A percentile compares a stretch with the other conserved stretches of the same genome.
phyloP scores from a whole-genome alignment of 2,888 invertebrate genomes.

The Artemia sinica region DNA sequence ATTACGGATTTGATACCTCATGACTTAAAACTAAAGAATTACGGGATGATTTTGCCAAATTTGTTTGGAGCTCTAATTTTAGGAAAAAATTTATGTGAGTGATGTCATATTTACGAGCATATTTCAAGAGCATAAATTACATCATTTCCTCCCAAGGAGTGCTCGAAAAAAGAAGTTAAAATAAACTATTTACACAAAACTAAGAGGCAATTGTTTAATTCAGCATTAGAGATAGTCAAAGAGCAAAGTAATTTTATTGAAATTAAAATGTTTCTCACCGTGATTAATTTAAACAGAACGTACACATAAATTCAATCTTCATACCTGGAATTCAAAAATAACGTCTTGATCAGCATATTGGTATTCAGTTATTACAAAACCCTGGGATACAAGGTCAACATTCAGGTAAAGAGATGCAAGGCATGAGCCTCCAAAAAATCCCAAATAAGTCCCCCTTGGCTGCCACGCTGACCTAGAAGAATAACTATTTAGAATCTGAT shows the following conservation, averaged over 20 bases:
- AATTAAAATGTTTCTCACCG: background rate
- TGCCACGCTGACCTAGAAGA: constrained; percentile 34
- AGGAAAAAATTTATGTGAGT: too few relatives aligned
- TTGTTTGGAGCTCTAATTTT: too few relatives aligned
- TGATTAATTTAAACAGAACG: constrained; percentile 6
- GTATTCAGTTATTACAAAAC: constrained; percentile 37
- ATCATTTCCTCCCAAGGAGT: too few relatives aligned
- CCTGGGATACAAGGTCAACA: constrained; percentile 38
- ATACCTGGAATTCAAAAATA: constrained; percentile 37
- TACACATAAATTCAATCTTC: constrained; percentile 21
- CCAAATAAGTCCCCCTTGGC: constrained; percentile 34
- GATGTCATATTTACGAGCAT: too few relatives aligned
- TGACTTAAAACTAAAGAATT: too few relatives aligned
- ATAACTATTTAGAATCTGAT: background rate
- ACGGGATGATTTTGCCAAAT: too few relatives aligned
- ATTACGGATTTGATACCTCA: too few relatives aligned
- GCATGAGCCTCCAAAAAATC: constrained; percentile 37
- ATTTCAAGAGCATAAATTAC: too few relatives aligned
- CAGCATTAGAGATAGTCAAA: background rate
- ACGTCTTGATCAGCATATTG: constrained; percentile 35
- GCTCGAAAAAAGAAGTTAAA: too few relatives aligned
- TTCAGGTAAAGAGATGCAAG: constrained; percentile 37
- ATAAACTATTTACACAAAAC: too few relatives aligned
- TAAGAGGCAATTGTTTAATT: background rate
- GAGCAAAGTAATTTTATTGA: constrained; percentile 17